phyloP scores from a whole-genome alignment of 2,797 vertebrate species.

The Hylomyscus alleni region DNA sequence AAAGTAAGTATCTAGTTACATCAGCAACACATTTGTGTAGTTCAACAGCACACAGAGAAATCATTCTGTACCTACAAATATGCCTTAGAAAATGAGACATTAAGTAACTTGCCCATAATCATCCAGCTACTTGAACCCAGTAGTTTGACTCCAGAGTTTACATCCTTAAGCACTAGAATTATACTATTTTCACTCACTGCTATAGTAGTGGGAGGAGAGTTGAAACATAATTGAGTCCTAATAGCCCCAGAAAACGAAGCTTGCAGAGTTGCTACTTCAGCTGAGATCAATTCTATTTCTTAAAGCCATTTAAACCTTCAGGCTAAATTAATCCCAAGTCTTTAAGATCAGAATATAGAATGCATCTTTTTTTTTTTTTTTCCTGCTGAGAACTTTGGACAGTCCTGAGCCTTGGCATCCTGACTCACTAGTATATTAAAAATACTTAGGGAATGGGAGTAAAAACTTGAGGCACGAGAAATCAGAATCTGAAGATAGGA shows the following conservation, averaged over 20 bases:
- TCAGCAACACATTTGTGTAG: neutral
- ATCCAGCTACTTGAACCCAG: neutral
- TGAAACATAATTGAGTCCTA: neutral
- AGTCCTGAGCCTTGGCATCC: neutral
- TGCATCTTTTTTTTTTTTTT: neutral
- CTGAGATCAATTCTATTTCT: constrained; percentile 38
- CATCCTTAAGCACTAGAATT: neutral
- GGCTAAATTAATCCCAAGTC: neutral
- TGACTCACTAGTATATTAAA: neutral
- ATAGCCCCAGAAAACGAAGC: neutral
- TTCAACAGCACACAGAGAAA: neutral
- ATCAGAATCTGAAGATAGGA: neutral
- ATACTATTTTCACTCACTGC: neutral
- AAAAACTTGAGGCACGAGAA: neutral
- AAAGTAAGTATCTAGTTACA: neutral
- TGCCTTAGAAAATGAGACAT: neutral
- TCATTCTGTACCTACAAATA: neutral
- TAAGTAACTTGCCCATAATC: neutral
- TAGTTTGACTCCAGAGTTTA: neutral
- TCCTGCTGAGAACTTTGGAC: neutral
- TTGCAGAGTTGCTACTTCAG: neutral
- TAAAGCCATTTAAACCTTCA: neutral
- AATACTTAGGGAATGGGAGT: neutral
- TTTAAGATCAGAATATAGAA: neutral
- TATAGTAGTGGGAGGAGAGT: neutral